Evolutionary conservation across 1,140 invertebrate species (phyloP), one percentile per base, ranked within the genome.

Genomic region (Amphibalanus amphitrite): DNA sequence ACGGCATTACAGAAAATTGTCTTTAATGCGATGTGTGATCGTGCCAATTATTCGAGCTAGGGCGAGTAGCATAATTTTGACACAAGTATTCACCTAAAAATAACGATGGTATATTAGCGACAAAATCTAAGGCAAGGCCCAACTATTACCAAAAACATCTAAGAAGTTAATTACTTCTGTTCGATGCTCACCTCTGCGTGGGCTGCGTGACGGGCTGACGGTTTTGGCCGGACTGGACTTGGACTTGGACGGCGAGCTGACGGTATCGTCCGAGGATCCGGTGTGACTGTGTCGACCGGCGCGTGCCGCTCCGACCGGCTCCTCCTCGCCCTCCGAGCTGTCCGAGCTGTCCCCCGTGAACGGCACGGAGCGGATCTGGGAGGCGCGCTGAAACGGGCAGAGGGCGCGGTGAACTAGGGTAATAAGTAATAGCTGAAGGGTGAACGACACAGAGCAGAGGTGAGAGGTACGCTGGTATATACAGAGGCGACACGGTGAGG

Each of bases 331-430:
- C 67, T 91, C 93, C 6, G 93, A 95, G 74, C 94, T 93, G 78
- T 95, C 92, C 0, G 91, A 92, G n/a, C 92, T 94, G 75, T 97
- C 93, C 3, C 92, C 93, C 47, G 89, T 92, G 78, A 97, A 97
- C 20, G 94, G 93, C 85, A 95, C 92, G 17, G 91, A 95, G 74
- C 93, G 84, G 75, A 97, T 97, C 82, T 96, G 93, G 80, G 92
- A 95, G 67, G 93, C 93, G 78, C 93, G 86, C 88, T 93, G 75
- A 13, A 75, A 75, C 17, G 23, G 10, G 1, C 13, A 59, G 47
- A 59, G 15, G 33, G 33, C 33, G 33, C 33, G 33, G 4, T 38
- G 33, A 6, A 38, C 4, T 38, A 38, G 15, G 33, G 33, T 38
- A 38, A 38, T 15, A 38, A 15, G 47, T 59, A 3, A 59, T 78